Evolutionary conservation across 2,113 vertebrate genomes (phyloP), one percentile per base, ranked within the genome.

Genomic region (Verasper variegatus): DNA sequence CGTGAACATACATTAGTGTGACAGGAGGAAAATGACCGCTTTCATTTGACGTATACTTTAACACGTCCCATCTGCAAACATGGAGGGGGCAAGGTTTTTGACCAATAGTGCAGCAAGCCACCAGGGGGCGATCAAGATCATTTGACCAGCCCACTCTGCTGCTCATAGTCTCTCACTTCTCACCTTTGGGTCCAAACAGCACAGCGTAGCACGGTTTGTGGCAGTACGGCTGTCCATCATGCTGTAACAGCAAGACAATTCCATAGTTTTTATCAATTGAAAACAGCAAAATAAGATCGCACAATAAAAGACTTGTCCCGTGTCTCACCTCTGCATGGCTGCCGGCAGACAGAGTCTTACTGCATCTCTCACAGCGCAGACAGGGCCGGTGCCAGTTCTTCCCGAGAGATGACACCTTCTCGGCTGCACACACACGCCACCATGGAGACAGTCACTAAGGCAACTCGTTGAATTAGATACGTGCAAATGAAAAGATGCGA

Each of bases 351-450:
- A 98, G 94, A 0, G 97, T 98, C 93, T 98, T 98, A 42, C 93
- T 94, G 80, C 97, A 98, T 9, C 96, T 92, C 91, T 98, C 97
- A 0, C 97, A 98, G 83, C 96, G 96, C 86, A 98, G 94, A 83
- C 97, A 98, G 4, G 97, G 96, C 26, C 96, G 94, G 82, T 98
- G 97, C 97, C 97, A 98, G 92, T 98, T 97, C 93, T 97, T 97
- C 64, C 97, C 97, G 64, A 98, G 95, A 0, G 97, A 98, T 0
- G 97, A 97, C 92, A 98, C 97, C 91, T 98, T 98, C 92, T 98
- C 97, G 0, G 97, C 97, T 98, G 79, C 81, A 74, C 0, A 23
- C 40, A 81, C 80, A 76, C 67, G 78, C 69, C 27, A 20, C 15
- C 14, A 54, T 35, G 66, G 23, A 77, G 64, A 85, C 37, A 21